A percentile compares a stretch with the other conserved stretches of the same genome.
Conservation (phyloP, 1,140 invertebrate species). For the Drosophila tropicalis region DNA sequence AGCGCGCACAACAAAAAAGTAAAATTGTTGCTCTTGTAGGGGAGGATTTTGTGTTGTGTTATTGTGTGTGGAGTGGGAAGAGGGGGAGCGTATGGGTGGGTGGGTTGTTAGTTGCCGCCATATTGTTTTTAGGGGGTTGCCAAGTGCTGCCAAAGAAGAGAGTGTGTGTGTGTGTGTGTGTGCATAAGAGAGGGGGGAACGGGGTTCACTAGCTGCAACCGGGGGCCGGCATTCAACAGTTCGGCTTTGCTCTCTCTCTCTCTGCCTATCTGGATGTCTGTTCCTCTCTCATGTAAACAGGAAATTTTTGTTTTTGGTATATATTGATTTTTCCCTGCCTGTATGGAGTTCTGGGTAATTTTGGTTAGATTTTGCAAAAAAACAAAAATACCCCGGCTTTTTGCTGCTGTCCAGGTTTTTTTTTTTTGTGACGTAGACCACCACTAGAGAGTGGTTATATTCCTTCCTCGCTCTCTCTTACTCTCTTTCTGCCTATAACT, state of each 20-base stretch:
- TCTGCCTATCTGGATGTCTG: conserved; percentile 7
- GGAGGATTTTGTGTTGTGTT: conserved; percentile 34
- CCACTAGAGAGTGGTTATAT: no score
- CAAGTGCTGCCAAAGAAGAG: conserved; percentile 24
- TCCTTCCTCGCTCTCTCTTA: not conserved
- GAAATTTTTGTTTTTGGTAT: conserved; percentile 24
- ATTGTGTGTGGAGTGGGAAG: not conserved
- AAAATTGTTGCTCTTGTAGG: conserved; percentile 63
- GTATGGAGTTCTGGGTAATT: conserved; percentile 39
- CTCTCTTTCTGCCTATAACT: conserved; percentile 30
- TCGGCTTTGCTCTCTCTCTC: conserved; percentile 48
- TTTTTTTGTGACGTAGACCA: conserved; percentile 12
- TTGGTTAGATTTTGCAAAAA: conserved; percentile 28
- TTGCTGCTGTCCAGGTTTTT: not conserved
- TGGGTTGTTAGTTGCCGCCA: conserved; percentile 59
- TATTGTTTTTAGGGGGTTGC: conserved; percentile 74
- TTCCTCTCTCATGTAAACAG: conserved; percentile 59
- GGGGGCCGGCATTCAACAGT: conserved; percentile 78
- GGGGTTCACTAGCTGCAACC: conserved; percentile 28
- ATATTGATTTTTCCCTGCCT: conserved; percentile 71
- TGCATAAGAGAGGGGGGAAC: conserved; percentile 8
- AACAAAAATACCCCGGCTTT: conserved; percentile 12
- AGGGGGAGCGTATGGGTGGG: conserved; percentile 27
- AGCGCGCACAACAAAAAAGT: conserved; percentile 45
- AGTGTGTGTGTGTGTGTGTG: conserved; percentile 5